A percentile compares a stretch with the other conserved stretches of the same genome.
Conservation (phyloP, 30 jellyfish, hydroid and myxozoan genomes). For the Cassiopea andromeda region DNA sequence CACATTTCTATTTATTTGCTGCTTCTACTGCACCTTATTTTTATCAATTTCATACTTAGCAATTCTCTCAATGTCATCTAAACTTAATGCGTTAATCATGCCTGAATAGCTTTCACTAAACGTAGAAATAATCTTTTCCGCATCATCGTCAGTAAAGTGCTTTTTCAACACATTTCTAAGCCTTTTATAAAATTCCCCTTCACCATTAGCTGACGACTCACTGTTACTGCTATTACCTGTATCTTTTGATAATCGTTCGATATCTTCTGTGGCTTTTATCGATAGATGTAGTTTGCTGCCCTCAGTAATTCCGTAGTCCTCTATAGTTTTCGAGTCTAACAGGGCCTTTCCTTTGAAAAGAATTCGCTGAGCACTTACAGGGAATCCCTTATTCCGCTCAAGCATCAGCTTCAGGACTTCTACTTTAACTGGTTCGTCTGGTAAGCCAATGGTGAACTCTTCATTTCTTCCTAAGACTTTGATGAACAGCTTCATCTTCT, state of each 20-base stretch:
- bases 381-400: constrained; percentile 5
- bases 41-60: constrained; percentile 38
- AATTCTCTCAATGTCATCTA: constrained; percentile 62
- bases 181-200: neutral
- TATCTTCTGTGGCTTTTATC: constrained; percentile 5
- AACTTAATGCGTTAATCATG: constrained; percentile 32
- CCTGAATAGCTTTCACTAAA: constrained; percentile 9
- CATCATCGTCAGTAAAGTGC: constrained; percentile 43
- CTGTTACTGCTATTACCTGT: neutral
- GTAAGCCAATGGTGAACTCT: constrained; percentile 19
- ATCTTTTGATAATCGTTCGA: neutral
- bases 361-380: constrained; percentile 25
- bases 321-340: constrained; percentile 16
- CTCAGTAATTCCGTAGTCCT: constrained; percentile 36
- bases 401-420: constrained; percentile 11
- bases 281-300: constrained; percentile 48
- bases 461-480: constrained; percentile 35
- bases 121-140: constrained; percentile 2
- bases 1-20: neutral
- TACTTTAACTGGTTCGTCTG: neutral
- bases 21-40: neutral
- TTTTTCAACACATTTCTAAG: constrained; percentile 8
- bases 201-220: neutral
- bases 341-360: constrained; percentile 48
- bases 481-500: constrained; percentile 35